These are phyloP conservation scores for Columba guinea DNA, from an alignment of 2,797 vertebrate genomes.

Conservation along the genomic window DNA sequence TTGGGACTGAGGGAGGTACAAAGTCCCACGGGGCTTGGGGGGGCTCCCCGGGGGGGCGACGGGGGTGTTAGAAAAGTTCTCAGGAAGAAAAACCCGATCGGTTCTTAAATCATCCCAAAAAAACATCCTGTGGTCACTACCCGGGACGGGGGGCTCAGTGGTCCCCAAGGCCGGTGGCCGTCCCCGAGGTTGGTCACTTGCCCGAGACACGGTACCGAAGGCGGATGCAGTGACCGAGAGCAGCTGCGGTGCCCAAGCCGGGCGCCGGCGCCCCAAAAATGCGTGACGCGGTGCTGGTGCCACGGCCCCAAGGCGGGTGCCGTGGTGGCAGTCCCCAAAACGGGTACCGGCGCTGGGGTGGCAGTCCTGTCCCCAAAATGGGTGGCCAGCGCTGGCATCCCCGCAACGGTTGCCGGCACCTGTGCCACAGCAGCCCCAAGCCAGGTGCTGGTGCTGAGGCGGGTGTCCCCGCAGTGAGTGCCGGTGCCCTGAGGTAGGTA, in stretches of 20 bases:
- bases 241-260: background rate
- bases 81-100: background rate
- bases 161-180: background rate
- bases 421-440: background rate
- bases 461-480: background rate
- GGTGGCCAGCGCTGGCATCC: too few species aligned
- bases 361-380: background rate
- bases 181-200: background rate
- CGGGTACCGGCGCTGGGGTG: background rate
- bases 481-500: conserved; percentile 66
- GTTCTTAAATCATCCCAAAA: background rate
- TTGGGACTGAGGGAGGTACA: background rate
- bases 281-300: background rate
- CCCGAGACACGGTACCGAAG: background rate
- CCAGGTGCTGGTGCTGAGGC: background rate
- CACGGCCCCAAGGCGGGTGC: background rate
- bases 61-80: background rate
- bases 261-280: background rate
- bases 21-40: background rate
- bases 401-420: background rate
- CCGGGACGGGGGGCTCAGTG: background rate
- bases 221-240: background rate
- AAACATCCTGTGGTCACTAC: background rate
- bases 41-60: background rate
- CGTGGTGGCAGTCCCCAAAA: background rate